phyloP scores from a whole-genome alignment of 2,797 vertebrate species.

The Mastacembelus armatus region DNA sequence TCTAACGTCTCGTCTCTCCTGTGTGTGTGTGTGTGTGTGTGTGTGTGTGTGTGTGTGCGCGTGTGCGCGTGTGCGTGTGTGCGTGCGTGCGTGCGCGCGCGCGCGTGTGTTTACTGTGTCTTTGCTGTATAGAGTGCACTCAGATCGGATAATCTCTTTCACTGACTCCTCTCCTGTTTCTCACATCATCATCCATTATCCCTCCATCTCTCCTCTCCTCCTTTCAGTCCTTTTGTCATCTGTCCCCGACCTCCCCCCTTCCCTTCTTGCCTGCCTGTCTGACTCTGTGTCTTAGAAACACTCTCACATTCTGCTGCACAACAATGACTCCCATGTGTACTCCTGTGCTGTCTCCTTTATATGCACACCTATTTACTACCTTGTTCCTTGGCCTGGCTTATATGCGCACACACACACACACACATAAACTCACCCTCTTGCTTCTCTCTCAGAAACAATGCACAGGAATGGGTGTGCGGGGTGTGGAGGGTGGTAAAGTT shows the following conservation, averaged over 20 bases:
- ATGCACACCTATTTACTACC: conserved; percentile 37
- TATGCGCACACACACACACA: conserved; percentile 1
- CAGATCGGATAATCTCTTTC: conserved; percentile 74
- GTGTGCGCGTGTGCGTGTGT: too few species aligned
- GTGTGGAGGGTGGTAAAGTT: conserved; percentile 64
- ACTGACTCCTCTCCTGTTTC: conserved; percentile 74
- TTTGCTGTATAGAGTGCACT: conserved; percentile 54
- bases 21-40: conserved; percentile 25
- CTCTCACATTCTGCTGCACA: conserved; percentile 46
- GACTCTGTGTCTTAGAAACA: conserved; percentile 53
- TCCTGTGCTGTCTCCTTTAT: conserved; percentile 32
- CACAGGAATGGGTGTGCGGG: conserved; percentile 77
- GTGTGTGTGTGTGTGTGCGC: conserved; percentile 29
- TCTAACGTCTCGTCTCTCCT: conserved; percentile 27
- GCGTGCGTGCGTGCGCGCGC: conserved; percentile 25
- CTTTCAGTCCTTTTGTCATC: conserved; percentile 68
- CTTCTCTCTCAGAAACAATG: conserved; percentile 71
- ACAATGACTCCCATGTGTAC: conserved; percentile 47
- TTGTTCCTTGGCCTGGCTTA: conserved; percentile 20
- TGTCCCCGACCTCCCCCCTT: conserved; percentile 28
- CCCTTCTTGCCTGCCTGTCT: conserved; percentile 33
- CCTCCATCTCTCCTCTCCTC: conserved; percentile 66
- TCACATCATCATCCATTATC: conserved; percentile 78
- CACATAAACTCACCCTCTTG: conserved; percentile 14
- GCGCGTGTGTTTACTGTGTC: conserved; percentile 35